Base-by-base conservation (phyloP, 2,888 invertebrate species). In the Tanytarsus gracilentus region DNA sequence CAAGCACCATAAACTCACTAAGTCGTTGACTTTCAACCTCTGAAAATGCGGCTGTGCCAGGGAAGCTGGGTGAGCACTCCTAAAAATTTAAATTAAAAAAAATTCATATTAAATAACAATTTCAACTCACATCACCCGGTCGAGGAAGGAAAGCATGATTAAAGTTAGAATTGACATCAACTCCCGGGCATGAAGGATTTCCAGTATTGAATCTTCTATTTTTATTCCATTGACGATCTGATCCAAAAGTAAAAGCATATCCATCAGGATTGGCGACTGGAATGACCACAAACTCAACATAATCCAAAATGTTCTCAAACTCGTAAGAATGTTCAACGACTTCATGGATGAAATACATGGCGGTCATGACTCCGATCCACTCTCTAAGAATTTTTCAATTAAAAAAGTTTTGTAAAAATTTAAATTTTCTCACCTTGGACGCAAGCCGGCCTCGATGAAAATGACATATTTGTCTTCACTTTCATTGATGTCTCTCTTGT, bases 141-240 rank as follows among this genome's bases (percentile, higher is more conserved):
- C n/a, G 82, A 63, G 79, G 75, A 69, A 79, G 81, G 86, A 87
- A 88, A 63, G 78, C 74, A 66, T 79, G 80, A 61, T 79, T 85
- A 66, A 81, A 90, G 72, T 90, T 89, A 1, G 88, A 75, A 70
- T 89, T 89, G 0, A 81, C 81, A 67, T 90, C 89, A 0, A 81
- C 82, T 11, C 89, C 89, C 3, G 72, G 71, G 65, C 88, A 88
- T 16, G 69, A 65, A 8, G 68, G 66, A 0, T 29, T 1, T 48
- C 72, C 67, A 0, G 75, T 76, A n/a, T n/a, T n/a, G n/a, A n/a
- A n/a, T 21, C 36, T 9, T 1, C 85, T 78, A 0, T 83, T 86
- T 68, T 86, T 86, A 25, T 86, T 78, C 84, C 85, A 86, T 60
- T 83, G 68, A 1, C 73, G 69, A 1, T 68, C 61, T 11, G 21